Evolutionary conservation across 2,888 invertebrate genomes (phyloP).

Genomic region (Carterocephalus palaemon): DNA sequence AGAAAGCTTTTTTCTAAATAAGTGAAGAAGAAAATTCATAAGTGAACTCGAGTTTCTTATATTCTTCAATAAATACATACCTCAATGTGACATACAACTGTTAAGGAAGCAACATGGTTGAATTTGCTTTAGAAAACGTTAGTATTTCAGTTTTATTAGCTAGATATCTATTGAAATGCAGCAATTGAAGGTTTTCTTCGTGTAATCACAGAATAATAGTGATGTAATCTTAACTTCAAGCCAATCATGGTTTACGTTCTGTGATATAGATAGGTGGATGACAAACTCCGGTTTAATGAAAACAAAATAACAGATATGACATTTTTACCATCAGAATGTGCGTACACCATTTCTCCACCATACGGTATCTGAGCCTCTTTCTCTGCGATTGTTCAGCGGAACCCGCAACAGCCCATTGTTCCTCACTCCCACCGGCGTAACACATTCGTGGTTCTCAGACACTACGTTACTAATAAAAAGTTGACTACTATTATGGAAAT

Average conservation of each 20-base stretch:
- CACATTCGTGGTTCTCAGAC: slow-evolving; percentile 29
- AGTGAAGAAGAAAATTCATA: too few species aligned
- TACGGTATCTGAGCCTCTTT: slow-evolving; percentile 19
- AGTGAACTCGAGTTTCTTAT: too few species aligned
- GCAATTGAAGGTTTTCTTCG: too few species aligned
- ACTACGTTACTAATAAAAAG: slow-evolving; percentile 12
- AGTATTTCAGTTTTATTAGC: slow-evolving; percentile 36
- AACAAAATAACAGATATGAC: neutral
- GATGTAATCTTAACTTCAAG: too few species aligned
- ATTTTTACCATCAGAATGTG: neutral
- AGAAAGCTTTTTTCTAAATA: too few species aligned
- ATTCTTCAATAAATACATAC: too few species aligned
- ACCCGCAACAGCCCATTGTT: slow-evolving; percentile 29
- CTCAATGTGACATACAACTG: too few species aligned
- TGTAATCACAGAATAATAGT: too few species aligned
- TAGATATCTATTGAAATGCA: too few species aligned
- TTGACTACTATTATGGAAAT: slow-evolving; percentile 13
- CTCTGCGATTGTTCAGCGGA: slow-evolving; percentile 10
- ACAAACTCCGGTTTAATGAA: neutral
- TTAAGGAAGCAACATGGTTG: slow-evolving; percentile 50
- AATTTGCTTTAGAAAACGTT: slow-evolving; percentile 64
- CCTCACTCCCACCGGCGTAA: slow-evolving; percentile 30
- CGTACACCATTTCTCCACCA: slow-evolving; percentile 8
- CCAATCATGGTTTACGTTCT: neutral
- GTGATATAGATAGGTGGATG: neutral